Conservation (phyloP, 2,113 vertebrate genomes). For the Gymnarchus niloticus region DNA sequence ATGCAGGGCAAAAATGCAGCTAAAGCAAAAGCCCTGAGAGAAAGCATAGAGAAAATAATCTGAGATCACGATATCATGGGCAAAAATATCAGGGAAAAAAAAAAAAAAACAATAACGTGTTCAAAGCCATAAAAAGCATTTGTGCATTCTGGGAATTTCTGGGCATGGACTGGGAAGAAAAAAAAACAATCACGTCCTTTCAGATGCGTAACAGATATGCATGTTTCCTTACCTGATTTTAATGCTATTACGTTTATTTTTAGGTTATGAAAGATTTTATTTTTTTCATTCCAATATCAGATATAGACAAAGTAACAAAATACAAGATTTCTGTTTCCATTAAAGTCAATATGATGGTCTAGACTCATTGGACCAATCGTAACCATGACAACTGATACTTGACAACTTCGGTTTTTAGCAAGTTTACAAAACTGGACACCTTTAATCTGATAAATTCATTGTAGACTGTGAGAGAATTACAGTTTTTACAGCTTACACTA, state of each 20-base stretch:
- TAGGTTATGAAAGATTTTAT: slow-evolving; percentile 35
- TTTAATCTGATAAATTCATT: not conserved
- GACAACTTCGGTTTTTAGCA: not conserved
- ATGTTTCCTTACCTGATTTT: slow-evolving; percentile 38
- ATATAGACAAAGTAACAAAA: slow-evolving; percentile 41
- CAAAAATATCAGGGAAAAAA: slow-evolving; percentile 54
- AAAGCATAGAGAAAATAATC: slow-evolving; percentile 43
- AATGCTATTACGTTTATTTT: slow-evolving; percentile 48
- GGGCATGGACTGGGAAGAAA: slow-evolving; percentile 34
- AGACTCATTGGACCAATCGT: slow-evolving; percentile 35
- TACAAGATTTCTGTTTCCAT: slow-evolving; percentile 45
- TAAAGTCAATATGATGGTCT: slow-evolving; percentile 62
- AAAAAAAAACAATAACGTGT: slow-evolving; percentile 54
- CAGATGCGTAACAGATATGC: slow-evolving; percentile 22
- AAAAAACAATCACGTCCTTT: slow-evolving; percentile 20
- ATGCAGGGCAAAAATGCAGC: slow-evolving; percentile 45
- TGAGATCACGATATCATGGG: slow-evolving; percentile 50
- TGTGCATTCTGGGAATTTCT: slow-evolving; percentile 43
- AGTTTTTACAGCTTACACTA: not conserved
- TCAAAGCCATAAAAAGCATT: slow-evolving; percentile 45
- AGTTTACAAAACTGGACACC: not conserved
- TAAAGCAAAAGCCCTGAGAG: not conserved
- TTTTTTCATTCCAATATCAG: slow-evolving; percentile 47
- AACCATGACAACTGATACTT: not conserved
- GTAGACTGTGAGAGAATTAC: not conserved